Percentiles rank a stretch among this genome's conserved stretches.
Conservation (phyloP, 2,797 vertebrate genomes). For the Sebastolobus altivelis region DNA sequence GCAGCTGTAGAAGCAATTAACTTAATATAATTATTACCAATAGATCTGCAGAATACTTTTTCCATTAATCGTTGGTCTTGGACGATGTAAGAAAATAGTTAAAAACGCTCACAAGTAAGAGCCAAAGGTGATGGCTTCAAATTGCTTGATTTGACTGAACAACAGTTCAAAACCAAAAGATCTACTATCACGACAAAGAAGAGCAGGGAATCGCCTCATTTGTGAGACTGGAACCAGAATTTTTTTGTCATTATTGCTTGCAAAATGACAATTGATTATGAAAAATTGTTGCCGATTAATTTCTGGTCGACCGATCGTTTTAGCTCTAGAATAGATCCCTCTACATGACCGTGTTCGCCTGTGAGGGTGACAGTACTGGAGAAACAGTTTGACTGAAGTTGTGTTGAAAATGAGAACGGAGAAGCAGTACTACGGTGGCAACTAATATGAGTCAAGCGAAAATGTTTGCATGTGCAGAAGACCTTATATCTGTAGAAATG, state of each 20-base stretch:
- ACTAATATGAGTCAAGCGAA: neutral
- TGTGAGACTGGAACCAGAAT: neutral
- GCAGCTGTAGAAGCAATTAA: no score
- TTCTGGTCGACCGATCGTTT: neutral
- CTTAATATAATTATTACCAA: neutral
- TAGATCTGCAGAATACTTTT: neutral
- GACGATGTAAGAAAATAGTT: neutral
- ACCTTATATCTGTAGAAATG: neutral
- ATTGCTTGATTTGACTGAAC: neutral
- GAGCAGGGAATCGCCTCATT: neutral
- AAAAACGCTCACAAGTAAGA: neutral
- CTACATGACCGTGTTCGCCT: neutral
- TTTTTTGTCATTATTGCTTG: neutral
- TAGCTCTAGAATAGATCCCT: neutral
- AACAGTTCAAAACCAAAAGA: neutral
- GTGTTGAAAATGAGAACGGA: no score
- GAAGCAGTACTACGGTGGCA: neutral
- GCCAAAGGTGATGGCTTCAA: neutral
- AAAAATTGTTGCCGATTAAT: neutral
- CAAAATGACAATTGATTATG: neutral
- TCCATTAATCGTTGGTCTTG: neutral
- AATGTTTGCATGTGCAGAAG: constrained; percentile 10
- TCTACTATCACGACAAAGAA: neutral
- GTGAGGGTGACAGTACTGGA: neutral
- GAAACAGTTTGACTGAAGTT: neutral